phyloP scores from a whole-genome alignment of 2,888 invertebrate species.

The Acleris literana region DNA sequence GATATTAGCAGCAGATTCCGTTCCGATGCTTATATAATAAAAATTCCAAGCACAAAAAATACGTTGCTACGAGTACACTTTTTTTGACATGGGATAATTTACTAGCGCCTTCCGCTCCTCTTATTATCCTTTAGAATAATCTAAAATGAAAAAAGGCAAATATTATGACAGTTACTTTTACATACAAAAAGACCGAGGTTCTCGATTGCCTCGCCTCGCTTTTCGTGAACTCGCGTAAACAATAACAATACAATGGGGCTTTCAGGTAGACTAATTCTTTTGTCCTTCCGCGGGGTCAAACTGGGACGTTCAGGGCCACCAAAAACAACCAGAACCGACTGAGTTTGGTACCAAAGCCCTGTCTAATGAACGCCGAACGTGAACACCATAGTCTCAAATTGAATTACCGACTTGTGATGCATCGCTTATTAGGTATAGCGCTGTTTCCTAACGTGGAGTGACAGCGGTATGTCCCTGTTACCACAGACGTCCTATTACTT shows the following conservation, averaged over 20 bases:
- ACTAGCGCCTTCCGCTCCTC: constrained; percentile 5
- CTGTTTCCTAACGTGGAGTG: constrained; percentile 24
- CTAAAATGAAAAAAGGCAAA: constrained; percentile 13
- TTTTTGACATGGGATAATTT: constrained; percentile 24
- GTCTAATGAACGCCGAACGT: constrained; percentile 14
- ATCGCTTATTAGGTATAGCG: constrained; percentile 30
- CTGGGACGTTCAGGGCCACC: not conserved
- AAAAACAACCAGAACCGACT: not conserved
- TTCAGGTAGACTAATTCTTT: constrained; percentile 68
- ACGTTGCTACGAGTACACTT: constrained; percentile 3
- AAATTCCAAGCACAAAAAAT: constrained; percentile 5
- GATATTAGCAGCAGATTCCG: not conserved
- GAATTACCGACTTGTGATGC: constrained; percentile 32
- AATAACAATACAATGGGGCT: constrained; percentile 72
- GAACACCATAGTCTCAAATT: constrained; percentile 23
- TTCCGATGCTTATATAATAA: not conserved
- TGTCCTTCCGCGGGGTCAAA: constrained; percentile 53
- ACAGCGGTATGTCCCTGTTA: constrained; percentile 25
- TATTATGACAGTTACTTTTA: constrained; percentile 30
- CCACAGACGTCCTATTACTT: constrained; percentile 14
- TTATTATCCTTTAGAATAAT: constrained; percentile 7
- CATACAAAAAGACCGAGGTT: constrained; percentile 49
- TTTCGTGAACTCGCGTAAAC: constrained; percentile 66
- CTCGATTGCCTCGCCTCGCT: constrained; percentile 60
- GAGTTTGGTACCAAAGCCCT: constrained; percentile 2